Evolutionary conservation across 1,140 invertebrate species (phyloP).

Genomic region (Drosophila melanogaster): Release_6_plus_ISO1_MT NT_033779.5:8592001-8592500

Average conservation of each 20-base stretch:
- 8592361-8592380: conserved; percentile 44
- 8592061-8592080: conserved; percentile 81
- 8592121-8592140: conserved; percentile 31
- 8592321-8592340: conserved; percentile 72
- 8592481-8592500: conserved; percentile 32
- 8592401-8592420: conserved; percentile 56
- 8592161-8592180: conserved; percentile 7
- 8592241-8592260: conserved; percentile 40
- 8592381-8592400: not conserved
- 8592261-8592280: conserved; percentile 32
- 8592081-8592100: conserved; percentile 41
- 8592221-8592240: conserved; percentile 49
- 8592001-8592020: conserved; percentile 32
- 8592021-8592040: conserved; percentile 73
- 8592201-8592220: conserved; percentile 34
- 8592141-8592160: conserved; percentile 33
- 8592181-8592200: conserved; percentile 74
- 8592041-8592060: conserved; percentile 42
- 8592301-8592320: conserved; percentile 68
- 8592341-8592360: conserved; percentile 81
- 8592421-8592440: conserved; percentile 51
- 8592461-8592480: conserved; percentile 21
- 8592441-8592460: conserved; percentile 20
- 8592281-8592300: conserved; percentile 2
- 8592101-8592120: conserved; percentile 17